A percentile compares a stretch with the other conserved stretches of the same genome.
Conservation (phyloP, 2,888 invertebrate species). For the Drosophila neonasuta region DNA sequence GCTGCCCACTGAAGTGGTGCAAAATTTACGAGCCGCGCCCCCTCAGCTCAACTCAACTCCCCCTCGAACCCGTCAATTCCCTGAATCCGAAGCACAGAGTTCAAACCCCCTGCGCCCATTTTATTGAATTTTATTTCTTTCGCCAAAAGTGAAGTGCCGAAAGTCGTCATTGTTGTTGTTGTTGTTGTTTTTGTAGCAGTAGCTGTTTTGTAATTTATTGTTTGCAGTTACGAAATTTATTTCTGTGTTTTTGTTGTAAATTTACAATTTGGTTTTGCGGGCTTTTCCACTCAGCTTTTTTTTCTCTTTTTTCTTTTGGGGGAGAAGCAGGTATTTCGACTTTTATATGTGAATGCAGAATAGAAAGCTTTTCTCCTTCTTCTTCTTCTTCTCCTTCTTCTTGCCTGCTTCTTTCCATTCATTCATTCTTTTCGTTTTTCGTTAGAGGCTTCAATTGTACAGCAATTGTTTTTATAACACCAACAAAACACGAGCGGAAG, state of each 20-base stretch:
- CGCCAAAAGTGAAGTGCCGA: slow-evolving; percentile 60
- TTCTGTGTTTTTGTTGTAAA: slow-evolving; percentile 69
- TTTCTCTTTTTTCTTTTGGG: too few species aligned
- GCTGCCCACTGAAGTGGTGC: slow-evolving; percentile 66
- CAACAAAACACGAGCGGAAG: slow-evolving; percentile 36
- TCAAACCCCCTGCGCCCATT: slow-evolving; percentile 38
- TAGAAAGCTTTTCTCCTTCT: slow-evolving; percentile 22
- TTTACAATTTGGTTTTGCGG: slow-evolving; percentile 66
- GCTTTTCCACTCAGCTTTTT: slow-evolving; percentile 29
- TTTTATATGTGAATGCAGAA: slow-evolving; percentile 16
- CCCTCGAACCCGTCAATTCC: neutral
- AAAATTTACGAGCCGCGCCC: slow-evolving; percentile 66
- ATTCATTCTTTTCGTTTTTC: slow-evolving; percentile 32
- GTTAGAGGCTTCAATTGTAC: slow-evolving; percentile 68
- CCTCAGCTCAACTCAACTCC: neutral
- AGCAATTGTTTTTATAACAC: slow-evolving; percentile 77
- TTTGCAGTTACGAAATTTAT: slow-evolving; percentile 76
- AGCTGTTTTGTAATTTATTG: slow-evolving; percentile 70
- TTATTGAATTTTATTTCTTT: slow-evolving; percentile 73
- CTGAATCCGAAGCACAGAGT: neutral
- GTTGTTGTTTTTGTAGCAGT: slow-evolving; percentile 47
- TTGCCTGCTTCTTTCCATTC: slow-evolving; percentile 16
- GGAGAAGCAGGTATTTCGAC: slow-evolving; percentile 42
- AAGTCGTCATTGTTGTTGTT: slow-evolving; percentile 42
- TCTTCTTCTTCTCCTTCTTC: slow-evolving; percentile 5